These are phyloP conservation scores for Anser brachyrhynchus DNA, from an alignment of 2,113 vertebrate genomes.

Conservation along the genomic window DNA sequence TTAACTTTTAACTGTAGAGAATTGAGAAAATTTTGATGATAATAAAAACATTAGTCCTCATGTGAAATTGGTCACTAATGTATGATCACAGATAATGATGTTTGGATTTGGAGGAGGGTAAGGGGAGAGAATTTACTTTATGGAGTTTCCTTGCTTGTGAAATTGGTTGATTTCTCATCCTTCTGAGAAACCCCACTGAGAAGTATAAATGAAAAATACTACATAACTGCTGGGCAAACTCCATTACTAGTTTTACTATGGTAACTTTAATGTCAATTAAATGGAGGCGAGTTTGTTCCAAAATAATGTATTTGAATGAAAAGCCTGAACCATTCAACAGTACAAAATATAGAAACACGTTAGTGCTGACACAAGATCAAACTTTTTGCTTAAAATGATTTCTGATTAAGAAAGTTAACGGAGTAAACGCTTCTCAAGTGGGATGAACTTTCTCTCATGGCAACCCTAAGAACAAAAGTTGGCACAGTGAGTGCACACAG, in stretches of 20 bases:
- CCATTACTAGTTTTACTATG: neutral
- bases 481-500: conserved; percentile 21
- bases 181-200: neutral
- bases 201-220: neutral
- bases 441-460: neutral
- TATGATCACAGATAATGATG: neutral
- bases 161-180: neutral
- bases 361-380: neutral
- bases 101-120: neutral
- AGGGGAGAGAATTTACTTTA: neutral
- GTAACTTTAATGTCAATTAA: neutral
- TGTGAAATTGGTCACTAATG: neutral
- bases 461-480: neutral
- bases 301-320: neutral
- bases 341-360: neutral
- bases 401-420: conserved; percentile 23
- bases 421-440: neutral
- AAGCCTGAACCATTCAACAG: neutral
- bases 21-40: neutral
- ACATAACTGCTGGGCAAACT: neutral
- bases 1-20: neutral
- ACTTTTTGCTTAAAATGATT: conserved; percentile 31
- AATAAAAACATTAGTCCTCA: neutral
- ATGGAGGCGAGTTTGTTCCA: neutral
- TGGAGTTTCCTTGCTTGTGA: neutral